Evolutionary conservation across 23 tunicate genomes (phyloP).

Genomic region (Trididemnum nubilum): DNA sequence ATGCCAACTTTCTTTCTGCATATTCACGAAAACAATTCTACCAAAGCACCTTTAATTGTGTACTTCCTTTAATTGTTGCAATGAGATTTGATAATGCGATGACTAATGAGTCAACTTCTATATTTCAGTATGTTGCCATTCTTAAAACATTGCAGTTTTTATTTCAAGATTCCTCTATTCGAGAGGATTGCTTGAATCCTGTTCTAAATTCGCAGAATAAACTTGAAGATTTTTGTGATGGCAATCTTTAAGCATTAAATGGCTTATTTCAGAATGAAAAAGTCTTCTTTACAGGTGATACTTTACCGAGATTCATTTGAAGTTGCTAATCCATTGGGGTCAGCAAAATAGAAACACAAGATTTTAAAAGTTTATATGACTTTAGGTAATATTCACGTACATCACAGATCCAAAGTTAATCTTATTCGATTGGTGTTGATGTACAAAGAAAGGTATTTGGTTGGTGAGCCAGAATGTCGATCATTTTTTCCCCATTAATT

Average conservation of each 20-base stretch:
- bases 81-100: not conserved
- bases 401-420: constrained; percentile 24
- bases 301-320: constrained; percentile 38
- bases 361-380: constrained; percentile 18
- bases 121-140: not conserved
- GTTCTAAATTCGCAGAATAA: not conserved
- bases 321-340: constrained; percentile 26
- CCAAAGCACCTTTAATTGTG: not conserved
- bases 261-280: not conserved
- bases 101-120: not conserved
- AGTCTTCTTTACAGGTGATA: not conserved
- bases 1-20: not conserved
- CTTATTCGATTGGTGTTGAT: constrained; percentile 28
- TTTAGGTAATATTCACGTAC: constrained; percentile 20
- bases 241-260: not conserved
- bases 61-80: not conserved
- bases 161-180: not conserved
- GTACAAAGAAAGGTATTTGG: constrained; percentile 27
- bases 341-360: constrained; percentile 29
- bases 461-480: not conserved
- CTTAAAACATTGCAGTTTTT: not conserved
- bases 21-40: not conserved
- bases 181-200: not conserved
- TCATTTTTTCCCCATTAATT: constrained; percentile 20
- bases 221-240: not conserved